Base-by-base conservation (phyloP, 2,888 invertebrate species). In the Glyphotaelius pellucidus region DNA sequence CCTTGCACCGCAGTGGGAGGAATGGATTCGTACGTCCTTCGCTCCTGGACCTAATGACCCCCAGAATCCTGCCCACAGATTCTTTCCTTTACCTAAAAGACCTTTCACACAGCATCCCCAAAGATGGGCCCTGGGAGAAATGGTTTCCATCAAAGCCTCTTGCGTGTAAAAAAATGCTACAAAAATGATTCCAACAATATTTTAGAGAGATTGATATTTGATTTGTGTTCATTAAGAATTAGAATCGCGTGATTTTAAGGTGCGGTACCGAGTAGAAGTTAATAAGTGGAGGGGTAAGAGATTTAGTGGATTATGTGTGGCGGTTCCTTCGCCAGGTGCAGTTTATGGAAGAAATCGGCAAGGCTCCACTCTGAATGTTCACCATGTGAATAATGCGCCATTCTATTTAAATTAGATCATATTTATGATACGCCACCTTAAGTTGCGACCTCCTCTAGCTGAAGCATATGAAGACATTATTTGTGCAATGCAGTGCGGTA, bases 401-500 rank as follows among this genome's bases (percentile, higher is more conserved):
- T 90, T 90, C 42, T 42, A 90, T 90, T 90, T 81, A 90, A 90
- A 90, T 81, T 90, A 81, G 88, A 89, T 89, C 35, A 79, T 89
- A 38, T 89, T 89, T 89, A 89, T 89, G 32, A 80, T 31, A 52
- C 47, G 30, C 52, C 32, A 67, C 32, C 31, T 87, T n/a, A 84
- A 84, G 84, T 84, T 84, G 38, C 35, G 84, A 67, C n/a, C 9
- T 67, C 25, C 67, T n/a, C n/a, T 25, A 67, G 25, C 67, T 67
- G n/a, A 67, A 67, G 25, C 67, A 7, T 67, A 67, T 67, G 67
- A 67, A 67, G 67, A 67, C 25, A 67, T n/a, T n/a, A n/a, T 67
- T n/a, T n/a, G 25, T 7, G 7, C 67, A 67, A n/a, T 67, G 67
- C n/a, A 25, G 67, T 25, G 25, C 5, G 25, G 67, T 67, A 9